Conservation (phyloP, 2,888 invertebrate genomes). For the Protodeltote pygarga region DNA sequence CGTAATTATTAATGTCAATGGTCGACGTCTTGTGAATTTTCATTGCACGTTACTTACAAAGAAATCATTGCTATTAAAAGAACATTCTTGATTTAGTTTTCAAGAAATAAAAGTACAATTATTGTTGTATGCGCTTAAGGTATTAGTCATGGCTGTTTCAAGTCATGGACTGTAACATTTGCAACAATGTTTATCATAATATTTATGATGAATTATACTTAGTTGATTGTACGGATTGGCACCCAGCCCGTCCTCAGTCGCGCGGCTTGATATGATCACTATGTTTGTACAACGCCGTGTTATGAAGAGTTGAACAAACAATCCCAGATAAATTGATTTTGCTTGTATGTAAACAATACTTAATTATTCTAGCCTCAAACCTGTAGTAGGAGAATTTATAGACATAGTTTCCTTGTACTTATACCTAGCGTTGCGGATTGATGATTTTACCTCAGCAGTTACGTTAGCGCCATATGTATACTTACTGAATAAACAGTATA, state of each 20-base stretch:
- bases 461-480: neutral
- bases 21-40: neutral
- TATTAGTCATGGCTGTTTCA: neutral
- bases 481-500: conserved; percentile 6
- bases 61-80: conserved; percentile 30
- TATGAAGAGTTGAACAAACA: conserved; percentile 24
- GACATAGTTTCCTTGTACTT: conserved; percentile 15
- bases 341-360: conserved; percentile 33
- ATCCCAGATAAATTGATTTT: conserved; percentile 32
- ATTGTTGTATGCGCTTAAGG: neutral
- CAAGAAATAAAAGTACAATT: neutral
- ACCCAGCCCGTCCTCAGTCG: conserved; percentile 15
- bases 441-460: conserved; percentile 15
- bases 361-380: conserved; percentile 39
- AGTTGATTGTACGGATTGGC: conserved; percentile 41
- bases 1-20: neutral
- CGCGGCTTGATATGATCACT: conserved; percentile 1
- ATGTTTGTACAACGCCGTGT: conserved; percentile 33
- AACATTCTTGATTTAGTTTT: neutral
- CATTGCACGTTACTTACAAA: conserved; percentile 2
- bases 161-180: neutral
- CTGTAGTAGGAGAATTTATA: conserved; percentile 24
- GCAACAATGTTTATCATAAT: neutral
- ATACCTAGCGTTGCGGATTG: conserved; percentile 10
- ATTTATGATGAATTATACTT: conserved; percentile 2